Conservation (phyloP, 2,113 vertebrate species). For the Choloepus hoffmanni region DNA sequence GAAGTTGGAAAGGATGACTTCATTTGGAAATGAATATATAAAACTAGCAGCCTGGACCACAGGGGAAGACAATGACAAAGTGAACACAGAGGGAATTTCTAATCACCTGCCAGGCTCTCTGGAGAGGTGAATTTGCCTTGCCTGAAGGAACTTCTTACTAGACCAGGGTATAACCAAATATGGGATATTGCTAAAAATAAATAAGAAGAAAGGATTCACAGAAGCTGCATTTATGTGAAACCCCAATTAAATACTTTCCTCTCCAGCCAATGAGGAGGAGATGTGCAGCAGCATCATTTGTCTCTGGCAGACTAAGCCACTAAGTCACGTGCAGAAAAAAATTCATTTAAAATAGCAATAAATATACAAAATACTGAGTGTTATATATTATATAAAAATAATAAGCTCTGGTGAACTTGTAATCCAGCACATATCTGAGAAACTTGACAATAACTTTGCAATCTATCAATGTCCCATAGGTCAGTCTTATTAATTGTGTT, state of each 20-base stretch:
- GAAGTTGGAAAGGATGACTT: not conserved
- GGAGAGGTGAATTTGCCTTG: not conserved
- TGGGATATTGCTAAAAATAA: not conserved
- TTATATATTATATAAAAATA: not conserved
- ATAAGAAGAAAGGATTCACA: not conserved
- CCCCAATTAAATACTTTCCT: not conserved
- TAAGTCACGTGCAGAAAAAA: not conserved
- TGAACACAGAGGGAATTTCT: not conserved
- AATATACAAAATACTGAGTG: not conserved
- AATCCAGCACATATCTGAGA: not conserved
- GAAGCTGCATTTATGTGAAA: not conserved
- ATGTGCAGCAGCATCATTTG: not conserved
- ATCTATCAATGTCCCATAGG: not conserved
- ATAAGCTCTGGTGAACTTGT: not conserved
- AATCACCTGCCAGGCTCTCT: not conserved
- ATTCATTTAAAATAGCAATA: not conserved
- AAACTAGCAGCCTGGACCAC: not conserved
- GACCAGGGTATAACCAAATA: not conserved
- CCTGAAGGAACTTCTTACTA: not conserved
- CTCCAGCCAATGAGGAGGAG: not conserved
- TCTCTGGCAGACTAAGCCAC: conserved; percentile 5
- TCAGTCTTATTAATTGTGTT: not conserved
- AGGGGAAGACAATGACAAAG: not conserved
- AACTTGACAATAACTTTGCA: not conserved
- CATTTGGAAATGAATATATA: not conserved